Evolutionary conservation across 2,113 vertebrate species (phyloP), one percentile per base, ranked within the genome.

Genomic region (Chaetura pelagica): DNA sequence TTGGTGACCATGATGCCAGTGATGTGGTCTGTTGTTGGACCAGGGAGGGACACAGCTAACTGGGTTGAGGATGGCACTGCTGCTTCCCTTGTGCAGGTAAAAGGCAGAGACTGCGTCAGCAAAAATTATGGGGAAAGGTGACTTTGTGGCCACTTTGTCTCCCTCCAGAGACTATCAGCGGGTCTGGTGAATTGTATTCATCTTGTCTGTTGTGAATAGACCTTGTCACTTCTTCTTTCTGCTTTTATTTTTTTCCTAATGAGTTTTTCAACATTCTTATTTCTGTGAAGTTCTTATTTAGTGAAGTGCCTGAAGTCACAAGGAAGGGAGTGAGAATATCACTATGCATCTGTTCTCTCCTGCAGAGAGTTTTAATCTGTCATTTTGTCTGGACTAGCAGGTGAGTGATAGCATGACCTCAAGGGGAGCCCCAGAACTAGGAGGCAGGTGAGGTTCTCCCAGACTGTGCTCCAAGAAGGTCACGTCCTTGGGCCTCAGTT

Each of bases 291-390:
- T n/a, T n/a, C n/a, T n/a, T n/a, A n/a, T n/a, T 90, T 82, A 68
- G 81, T 85, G 67, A 73, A 87, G 29, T 52, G 90, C 87, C 84
- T 77, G 63, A 85, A 95, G 92, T 94, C 62, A 90, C 42, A 79
- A 79, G 49, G 30, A 59, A 90, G 71, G 63, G 21, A 92, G 59
- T 3, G 2, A 67, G 72, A 90, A 92, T 40, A 92, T 76, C 82
- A 76, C 15, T 79, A 71, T 88, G 75, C 75, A 77, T 83, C 75
- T 73, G 54, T 48, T 89, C 12, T 77, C 55, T 90, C 38, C 68
- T 86, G 67, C 58, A 30, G 58, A 72, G 67, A 79, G n/a, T 10
- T 95, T 87, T 87, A 74, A 83, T 76, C 66, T 76, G 32, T 93
- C 62, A 84, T 85, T 49, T 84, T 81, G 52, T 87, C 87, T 61